phyloP scores from a whole-genome alignment of 2,888 invertebrate genomes.

The Agrotis puta region DNA sequence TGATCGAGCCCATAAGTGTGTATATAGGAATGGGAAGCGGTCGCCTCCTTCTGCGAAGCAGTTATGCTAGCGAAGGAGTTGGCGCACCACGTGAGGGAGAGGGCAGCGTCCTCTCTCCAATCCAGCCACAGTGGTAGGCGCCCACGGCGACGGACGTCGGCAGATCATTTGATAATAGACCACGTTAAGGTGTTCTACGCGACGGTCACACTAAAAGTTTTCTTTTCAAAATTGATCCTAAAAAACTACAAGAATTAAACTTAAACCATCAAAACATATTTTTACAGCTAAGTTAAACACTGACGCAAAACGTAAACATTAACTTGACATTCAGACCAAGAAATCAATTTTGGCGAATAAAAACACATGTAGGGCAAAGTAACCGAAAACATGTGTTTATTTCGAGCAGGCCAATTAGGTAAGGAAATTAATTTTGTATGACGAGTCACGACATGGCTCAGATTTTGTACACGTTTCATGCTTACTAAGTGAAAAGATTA shows the following conservation, averaged over 20 bases:
- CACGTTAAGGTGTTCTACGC: no score
- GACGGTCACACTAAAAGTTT: background rate
- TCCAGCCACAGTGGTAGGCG: no score
- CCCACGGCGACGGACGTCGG: no score
- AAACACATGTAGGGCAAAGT: conserved; percentile 37
- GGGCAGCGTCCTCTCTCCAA: no score
- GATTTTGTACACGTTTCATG: conserved; percentile 25
- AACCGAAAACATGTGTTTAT: conserved; percentile 52
- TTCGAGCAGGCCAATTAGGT: conserved; percentile 56
- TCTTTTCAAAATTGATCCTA: background rate
- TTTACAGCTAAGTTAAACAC: conserved; percentile 1
- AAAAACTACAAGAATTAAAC: background rate
- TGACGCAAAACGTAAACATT: conserved; percentile 26
- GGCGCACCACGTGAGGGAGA: no score
- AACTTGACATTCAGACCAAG: conserved; percentile 55
- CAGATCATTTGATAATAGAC: no score
- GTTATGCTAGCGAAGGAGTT: no score
- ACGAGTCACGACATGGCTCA: conserved; percentile 38
- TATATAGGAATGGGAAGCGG: no score
- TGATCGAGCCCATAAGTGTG: no score
- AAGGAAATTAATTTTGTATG: conserved; percentile 33
- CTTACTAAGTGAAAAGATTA: conserved; percentile 17
- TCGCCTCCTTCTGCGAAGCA: no score
- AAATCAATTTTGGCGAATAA: conserved; percentile 49
- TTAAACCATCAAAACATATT: background rate